Percentiles rank a stretch among this genome's conserved stretches.
These are phyloP conservation scores for Eurystomus gularis DNA, from an alignment of 2,113 vertebrate genomes.

Conservation along the genomic window DNA sequence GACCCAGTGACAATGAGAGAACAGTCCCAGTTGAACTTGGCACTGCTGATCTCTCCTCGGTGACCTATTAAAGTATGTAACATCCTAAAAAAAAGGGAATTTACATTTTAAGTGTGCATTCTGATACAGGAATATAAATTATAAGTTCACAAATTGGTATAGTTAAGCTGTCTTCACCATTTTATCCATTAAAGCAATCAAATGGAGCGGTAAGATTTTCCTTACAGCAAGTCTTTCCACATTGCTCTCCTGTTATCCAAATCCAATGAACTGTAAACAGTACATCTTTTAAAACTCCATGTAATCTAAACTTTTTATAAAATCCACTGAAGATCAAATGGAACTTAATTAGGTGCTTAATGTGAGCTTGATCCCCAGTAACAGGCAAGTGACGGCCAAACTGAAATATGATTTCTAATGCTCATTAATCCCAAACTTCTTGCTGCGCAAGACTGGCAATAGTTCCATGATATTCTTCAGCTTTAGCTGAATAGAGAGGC, in stretches of 20 bases:
- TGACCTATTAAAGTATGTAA: conserved; percentile 85
- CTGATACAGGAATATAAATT: background rate
- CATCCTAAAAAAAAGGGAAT: conserved; percentile 70
- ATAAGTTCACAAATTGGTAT: background rate
- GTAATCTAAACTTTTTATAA: background rate
- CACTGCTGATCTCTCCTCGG: conserved; percentile 87
- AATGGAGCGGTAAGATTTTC: background rate
- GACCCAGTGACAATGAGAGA: conserved; percentile 88
- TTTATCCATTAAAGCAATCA: background rate
- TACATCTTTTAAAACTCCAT: background rate
- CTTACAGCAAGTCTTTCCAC: background rate
- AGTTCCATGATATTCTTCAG: background rate
- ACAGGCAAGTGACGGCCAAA: background rate
- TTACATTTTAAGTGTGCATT: background rate
- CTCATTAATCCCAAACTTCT: conserved; percentile 9
- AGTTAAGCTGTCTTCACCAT: background rate
- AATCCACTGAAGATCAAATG: conserved; percentile 5
- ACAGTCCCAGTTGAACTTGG: conserved; percentile 92
- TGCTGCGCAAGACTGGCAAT: background rate
- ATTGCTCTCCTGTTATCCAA: background rate
- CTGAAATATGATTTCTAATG: conserved; percentile 33
- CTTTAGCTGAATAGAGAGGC: background rate
- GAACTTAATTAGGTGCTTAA: conserved; percentile 3
- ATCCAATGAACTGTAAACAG: background rate
- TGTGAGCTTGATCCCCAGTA: background rate